Evolutionary conservation across 2,888 invertebrate species (phyloP), one percentile per base, ranked within the genome.

Genomic region (Ptychoptera albimana): DNA sequence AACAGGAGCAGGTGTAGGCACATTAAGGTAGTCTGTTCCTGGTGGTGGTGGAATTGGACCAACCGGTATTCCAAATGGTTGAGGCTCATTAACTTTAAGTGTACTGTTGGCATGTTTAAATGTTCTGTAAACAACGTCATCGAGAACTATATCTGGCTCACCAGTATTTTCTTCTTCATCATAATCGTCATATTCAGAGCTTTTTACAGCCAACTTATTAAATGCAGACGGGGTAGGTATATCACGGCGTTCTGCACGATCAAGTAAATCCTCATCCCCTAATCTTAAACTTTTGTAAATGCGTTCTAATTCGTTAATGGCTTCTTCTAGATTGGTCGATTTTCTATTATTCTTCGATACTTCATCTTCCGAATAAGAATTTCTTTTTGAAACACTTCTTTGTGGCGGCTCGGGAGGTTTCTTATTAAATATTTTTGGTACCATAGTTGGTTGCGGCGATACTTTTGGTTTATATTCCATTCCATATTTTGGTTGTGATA

Each of bases 31-130:
- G 60, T 91, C 88, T 53, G 79, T 84, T 48, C 79, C 78, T 0
- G 87, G 75, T 6, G 86, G 82, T 2, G 81, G 77, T 1, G 82
- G 74, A 15, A 88, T 79, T 10, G 88, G 88, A 2, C 86, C 85
- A 34, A 89, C 61, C 0, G 91, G 91, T 56, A 92, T 91, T 14
- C 91, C 91, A 60, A 92, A 92, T 34, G 86, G 88, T 57, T 91
- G 91, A 12, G 82, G 84, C 43, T 89, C 88, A 3, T 75, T 57
- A 7, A 81, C 74, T 60, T 78, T 81, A 37, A 77, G 63, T 39
- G 73, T 73, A 57, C 77, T 79, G 54, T 87, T 88, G 9, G 81
- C 79, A 58, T 82, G 77, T 55, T 80, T 80, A 47, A 86, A 75
- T 57, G 77, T 86, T 52, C 89, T 74, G 58, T 79, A 87, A 31